Percentiles rank a stretch among this genome's conserved stretches.
These are phyloP conservation scores for Drosophila melanogaster DNA, from an alignment of 1,140 invertebrate genomes.

Conservation along the genomic window Release_6_plus_ISO1_MT NC_004354.4:2393501-2394000, in stretches of 20 bases:
- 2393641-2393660: conserved; percentile 28
- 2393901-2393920: too few relatives aligned
- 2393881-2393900: too few relatives aligned
- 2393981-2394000: conserved; percentile 63
- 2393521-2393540: conserved; percentile 40
- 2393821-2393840: too few relatives aligned
- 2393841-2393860: too few relatives aligned
- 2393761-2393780: background rate
- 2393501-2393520: conserved; percentile 16
- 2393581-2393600: background rate
- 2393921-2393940: background rate
- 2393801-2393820: background rate
- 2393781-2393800: background rate
- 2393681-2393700: background rate
- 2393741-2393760: background rate
- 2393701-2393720: background rate
- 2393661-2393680: conserved; percentile 6
- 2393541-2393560: conserved; percentile 27
- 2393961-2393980: conserved; percentile 1
- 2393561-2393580: background rate
- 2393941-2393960: background rate
- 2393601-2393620: background rate
- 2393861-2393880: too few relatives aligned
- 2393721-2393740: background rate
- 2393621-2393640: conserved; percentile 21